Evolutionary conservation across 1,140 invertebrate species (phyloP), one percentile per base, ranked within the genome.

Genomic region (Diploscapter pachys): DNA sequence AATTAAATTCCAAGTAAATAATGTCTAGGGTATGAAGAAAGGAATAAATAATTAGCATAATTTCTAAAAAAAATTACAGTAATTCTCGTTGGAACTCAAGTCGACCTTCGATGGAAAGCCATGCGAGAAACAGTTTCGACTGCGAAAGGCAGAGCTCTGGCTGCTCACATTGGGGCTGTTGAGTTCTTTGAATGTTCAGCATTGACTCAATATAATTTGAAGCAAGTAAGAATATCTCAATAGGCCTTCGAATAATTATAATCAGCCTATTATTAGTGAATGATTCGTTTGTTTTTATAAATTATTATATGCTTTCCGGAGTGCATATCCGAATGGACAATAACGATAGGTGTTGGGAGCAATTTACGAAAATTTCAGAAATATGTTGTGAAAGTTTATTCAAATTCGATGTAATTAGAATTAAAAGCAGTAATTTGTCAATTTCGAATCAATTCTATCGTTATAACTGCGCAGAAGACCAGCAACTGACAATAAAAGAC

Each of bases 101-200:
- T 89, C 87, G 94, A 97, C 89, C 90, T 95, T 83, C 89, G 94
- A 85, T 98, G 75, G 91, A 92, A 63, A 93, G 95, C 86, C 93
- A 91, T 61, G 91, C 94, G 87, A 89, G 90, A 77, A 91, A 92
- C n/a, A 90, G 94, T 57, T 89, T 90, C 51, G 90, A 91, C 82
- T 85, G 87, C 3, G 90, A 93, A 81, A 92, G 75, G 92, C 55
- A 89, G 89, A 82, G 88, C 90, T 72, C 86, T 94, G 80, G 92
- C 92, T 13, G 86, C 90, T 57, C 53, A 89, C 95, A 89, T 96
- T 75, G 91, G 92, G 75, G 93, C 75, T 3, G 66, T 96, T 5
- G 89, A 90, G 69, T 96, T 95, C 84, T 90, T 96, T 48, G 93
- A 96, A 86, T 95, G 93, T 72, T 95, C 93, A 0, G 92, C 93